Percentiles rank a stretch among this genome's conserved stretches.
These are phyloP conservation scores for Phrynocephalus guinanensis DNA, from an alignment of 2,797 vertebrate genomes.

Conservation along the genomic window DNA sequence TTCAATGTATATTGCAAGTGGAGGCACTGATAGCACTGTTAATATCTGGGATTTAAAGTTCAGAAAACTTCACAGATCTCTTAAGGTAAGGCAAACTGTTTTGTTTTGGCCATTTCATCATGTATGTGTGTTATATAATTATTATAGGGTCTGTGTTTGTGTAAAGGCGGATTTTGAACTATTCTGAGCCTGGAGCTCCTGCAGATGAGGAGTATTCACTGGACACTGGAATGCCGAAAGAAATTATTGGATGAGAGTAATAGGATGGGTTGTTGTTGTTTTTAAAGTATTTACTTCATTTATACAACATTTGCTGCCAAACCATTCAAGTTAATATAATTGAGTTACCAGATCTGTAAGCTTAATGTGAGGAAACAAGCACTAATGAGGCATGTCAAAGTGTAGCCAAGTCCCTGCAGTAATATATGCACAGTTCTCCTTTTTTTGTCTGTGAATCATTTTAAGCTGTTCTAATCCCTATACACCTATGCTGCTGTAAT, in stretches of 20 bases:
- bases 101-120: background rate
- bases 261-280: no score
- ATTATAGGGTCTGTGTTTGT: background rate
- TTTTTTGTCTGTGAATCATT: background rate
- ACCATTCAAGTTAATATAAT: background rate
- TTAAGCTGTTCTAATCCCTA: slow-evolving; percentile 25
- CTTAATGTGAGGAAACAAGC: background rate
- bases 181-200: background rate
- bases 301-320: background rate
- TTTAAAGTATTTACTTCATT: background rate
- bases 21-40: slow-evolving; percentile 90
- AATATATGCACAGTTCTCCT: background rate
- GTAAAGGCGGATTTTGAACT: background rate
- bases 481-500: background rate
- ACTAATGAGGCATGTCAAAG: background rate
- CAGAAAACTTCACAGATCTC: slow-evolving; percentile 87
- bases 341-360: background rate
- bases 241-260: background rate
- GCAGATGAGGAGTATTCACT: no score
- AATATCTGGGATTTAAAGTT: slow-evolving; percentile 98
- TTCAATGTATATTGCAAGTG: slow-evolving; percentile 89
- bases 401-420: background rate
- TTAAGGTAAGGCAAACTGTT: slow-evolving; percentile 83
- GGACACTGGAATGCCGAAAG: no score
- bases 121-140: slow-evolving; percentile 1